Evolutionary conservation across 2,888 invertebrate genomes (phyloP).

Genomic region (Coenonympha arcania): DNA sequence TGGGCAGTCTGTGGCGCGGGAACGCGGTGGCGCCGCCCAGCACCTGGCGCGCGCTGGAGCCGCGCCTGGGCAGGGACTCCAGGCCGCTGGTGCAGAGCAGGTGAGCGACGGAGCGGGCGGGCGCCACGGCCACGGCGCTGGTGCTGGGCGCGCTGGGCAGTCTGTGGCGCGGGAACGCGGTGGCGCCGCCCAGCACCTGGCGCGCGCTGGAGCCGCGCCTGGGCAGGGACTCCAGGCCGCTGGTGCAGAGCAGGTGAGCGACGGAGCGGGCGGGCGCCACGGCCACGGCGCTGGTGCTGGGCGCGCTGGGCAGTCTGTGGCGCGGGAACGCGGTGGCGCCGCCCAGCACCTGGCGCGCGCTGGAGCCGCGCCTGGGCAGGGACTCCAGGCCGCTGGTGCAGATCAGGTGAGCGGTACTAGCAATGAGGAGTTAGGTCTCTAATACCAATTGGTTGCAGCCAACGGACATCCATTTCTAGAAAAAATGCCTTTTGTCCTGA

Average conservation of each 20-base stretch:
- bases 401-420: constrained; percentile 66
- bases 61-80: constrained; percentile 77
- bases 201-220: constrained; percentile 79
- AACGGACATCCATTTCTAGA: no score
- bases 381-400: constrained; percentile 76
- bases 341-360: constrained; percentile 82
- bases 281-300: constrained; percentile 40
- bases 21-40: constrained; percentile 82
- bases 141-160: constrained; percentile 21
- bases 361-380: constrained; percentile 77
- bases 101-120: constrained; percentile 66
- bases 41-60: constrained; percentile 82
- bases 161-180: constrained; percentile 81
- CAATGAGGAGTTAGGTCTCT: no score
- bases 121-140: constrained; percentile 43
- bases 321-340: constrained; percentile 82
- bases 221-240: constrained; percentile 74
- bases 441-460: no score
- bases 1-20: constrained; percentile 76
- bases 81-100: constrained; percentile 74
- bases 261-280: constrained; percentile 57
- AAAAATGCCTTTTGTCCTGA: no score
- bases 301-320: constrained; percentile 70
- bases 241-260: constrained; percentile 73
- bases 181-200: constrained; percentile 85